These are phyloP conservation scores for Chionodraco myersi DNA, from an alignment of 2,113 vertebrate genomes.

Conservation along the genomic window DNA sequence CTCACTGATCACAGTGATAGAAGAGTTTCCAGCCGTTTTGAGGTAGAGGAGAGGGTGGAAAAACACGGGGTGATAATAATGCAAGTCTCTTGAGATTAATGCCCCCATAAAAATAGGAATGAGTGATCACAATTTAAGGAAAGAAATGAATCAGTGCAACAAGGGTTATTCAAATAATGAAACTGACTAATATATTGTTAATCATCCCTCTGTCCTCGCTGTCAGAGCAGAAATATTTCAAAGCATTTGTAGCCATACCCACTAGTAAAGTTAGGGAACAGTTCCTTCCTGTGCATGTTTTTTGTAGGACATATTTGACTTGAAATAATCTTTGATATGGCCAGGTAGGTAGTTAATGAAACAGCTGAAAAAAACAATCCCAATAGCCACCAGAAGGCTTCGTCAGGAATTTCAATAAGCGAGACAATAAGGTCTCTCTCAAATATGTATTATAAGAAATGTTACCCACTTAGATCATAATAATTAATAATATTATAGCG, in stretches of 20 bases:
- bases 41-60: conserved; percentile 48
- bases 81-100: conserved; percentile 65
- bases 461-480: not conserved
- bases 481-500: too few species aligned
- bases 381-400: not conserved
- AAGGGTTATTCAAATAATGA: conserved; percentile 69
- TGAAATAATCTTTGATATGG: not conserved
- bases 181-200: conserved; percentile 63
- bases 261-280: not conserved
- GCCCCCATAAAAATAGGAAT: conserved; percentile 43
- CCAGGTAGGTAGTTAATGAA: not conserved
- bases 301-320: not conserved
- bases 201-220: conserved; percentile 51
- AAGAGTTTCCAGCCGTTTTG: conserved; percentile 21
- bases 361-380: too few species aligned
- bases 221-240: conserved; percentile 3
- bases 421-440: not conserved
- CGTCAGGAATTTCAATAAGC: not conserved
- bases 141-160: conserved; percentile 71
- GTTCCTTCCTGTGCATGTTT: not conserved
- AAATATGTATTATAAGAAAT: not conserved
- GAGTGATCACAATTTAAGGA: conserved; percentile 66
- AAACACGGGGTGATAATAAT: conserved; percentile 55
- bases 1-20: conserved; percentile 59
- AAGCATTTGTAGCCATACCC: conserved; percentile 9